Conservation (phyloP, 2,888 invertebrate species). For the Adineta ricciae region DNA sequence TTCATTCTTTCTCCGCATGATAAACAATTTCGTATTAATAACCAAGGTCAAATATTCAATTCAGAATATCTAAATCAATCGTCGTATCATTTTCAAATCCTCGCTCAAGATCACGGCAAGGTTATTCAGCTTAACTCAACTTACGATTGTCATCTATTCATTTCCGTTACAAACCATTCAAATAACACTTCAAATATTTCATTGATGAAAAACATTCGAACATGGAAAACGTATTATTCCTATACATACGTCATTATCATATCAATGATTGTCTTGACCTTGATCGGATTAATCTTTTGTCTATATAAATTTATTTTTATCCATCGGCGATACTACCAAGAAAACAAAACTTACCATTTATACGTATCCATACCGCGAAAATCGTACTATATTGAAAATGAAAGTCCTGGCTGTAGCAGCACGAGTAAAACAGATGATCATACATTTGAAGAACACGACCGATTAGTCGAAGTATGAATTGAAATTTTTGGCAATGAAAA, state of each 20-base stretch:
- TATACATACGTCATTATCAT: not conserved
- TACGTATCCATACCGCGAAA: not conserved
- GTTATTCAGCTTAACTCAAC: not conserved
- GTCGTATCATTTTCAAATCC: not conserved
- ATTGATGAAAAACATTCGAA: not conserved
- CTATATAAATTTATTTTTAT: not conserved
- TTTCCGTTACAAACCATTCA: not conserved
- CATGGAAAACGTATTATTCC: not conserved
- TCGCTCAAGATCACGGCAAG: not conserved
- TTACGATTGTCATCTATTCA: not conserved
- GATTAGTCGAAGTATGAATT: not conserved
- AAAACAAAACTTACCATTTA: not conserved
- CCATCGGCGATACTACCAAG: not conserved
- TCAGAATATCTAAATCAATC: not conserved
- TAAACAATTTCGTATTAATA: not conserved
- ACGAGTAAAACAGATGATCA: not conserved
- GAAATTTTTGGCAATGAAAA: too few relatives aligned
- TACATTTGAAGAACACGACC: not conserved
- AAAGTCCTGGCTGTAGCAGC: not conserved
- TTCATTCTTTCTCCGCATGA: not conserved
- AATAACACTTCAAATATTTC: not conserved
- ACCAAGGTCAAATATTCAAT: not conserved
- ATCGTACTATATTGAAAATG: not conserved
- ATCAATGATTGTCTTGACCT: not conserved
- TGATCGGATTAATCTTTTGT: not conserved